Conservation (phyloP, 2,113 vertebrate species). For the Pseudorectes ferrugineus region DNA sequence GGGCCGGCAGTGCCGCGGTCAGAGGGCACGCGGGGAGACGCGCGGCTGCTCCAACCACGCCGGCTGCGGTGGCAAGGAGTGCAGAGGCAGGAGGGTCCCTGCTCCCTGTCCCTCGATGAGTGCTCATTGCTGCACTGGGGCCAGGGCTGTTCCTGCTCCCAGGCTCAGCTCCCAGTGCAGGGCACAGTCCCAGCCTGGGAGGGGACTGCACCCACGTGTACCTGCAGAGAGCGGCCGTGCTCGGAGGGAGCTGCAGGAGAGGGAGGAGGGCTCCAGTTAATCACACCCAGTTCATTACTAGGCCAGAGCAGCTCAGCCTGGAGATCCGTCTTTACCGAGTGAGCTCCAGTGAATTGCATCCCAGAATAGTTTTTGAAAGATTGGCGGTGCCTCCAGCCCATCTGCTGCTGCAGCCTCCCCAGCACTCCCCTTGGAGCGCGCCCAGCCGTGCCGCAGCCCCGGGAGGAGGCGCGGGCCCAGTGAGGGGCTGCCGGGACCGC, state of each 20-base stretch:
- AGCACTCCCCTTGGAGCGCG: background rate
- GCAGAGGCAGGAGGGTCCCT: background rate
- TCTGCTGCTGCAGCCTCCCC: background rate
- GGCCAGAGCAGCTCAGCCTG: background rate
- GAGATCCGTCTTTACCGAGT: background rate
- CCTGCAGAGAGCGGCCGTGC: background rate
- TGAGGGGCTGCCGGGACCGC: background rate
- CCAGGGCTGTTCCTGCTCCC: background rate
- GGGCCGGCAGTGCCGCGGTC: background rate
- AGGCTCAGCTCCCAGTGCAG: background rate
- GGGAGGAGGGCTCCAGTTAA: background rate
- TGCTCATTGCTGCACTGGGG: rapidly evolving
- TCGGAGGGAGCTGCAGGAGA: background rate
- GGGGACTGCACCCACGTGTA: rapidly evolving
- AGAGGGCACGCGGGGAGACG: rapidly evolving
- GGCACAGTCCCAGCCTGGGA: background rate
- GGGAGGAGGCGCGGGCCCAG: background rate
- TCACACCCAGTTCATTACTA: background rate
- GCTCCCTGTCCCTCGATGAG: rapidly evolving
- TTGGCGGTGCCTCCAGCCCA: background rate
- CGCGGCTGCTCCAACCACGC: rapidly evolving
- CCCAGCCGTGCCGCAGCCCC: background rate
- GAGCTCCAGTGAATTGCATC: background rate
- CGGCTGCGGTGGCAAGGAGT: rapidly evolving
- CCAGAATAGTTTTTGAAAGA: background rate